A percentile compares a stretch with the other conserved stretches of the same genome.
Evolutionary conservation across 2,888 invertebrate genomes (phyloP).

Genomic region (Xanthia togata): DNA sequence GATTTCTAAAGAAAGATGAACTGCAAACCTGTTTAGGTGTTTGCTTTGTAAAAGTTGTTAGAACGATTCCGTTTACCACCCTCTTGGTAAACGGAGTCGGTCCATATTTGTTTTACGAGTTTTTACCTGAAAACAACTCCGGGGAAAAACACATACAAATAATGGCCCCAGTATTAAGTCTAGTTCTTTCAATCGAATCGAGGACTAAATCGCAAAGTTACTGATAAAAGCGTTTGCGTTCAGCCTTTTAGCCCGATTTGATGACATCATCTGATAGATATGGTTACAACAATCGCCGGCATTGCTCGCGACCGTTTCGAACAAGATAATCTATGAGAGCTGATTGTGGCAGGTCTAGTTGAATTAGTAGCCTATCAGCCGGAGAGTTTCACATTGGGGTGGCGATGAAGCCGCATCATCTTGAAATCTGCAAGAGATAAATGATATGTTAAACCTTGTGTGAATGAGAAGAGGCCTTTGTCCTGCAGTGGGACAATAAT

Average conservation of each 20-base stretch:
- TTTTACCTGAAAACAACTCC: background rate
- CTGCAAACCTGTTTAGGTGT: slow-evolving; percentile 4
- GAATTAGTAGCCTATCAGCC: background rate
- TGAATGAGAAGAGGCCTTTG: background rate
- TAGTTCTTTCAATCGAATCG: slow-evolving; percentile 5
- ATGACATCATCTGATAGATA: background rate
- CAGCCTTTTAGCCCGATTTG: slow-evolving; percentile 7
- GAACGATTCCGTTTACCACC: slow-evolving; percentile 19
- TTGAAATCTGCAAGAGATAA: slow-evolving; percentile 11
- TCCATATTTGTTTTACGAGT: slow-evolving; percentile 5
- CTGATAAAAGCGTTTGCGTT: background rate
- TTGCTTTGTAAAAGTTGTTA: slow-evolving; percentile 23
- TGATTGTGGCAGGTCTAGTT: slow-evolving; percentile 2
- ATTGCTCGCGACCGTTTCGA: background rate
- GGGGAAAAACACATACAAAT: slow-evolving; percentile 8
- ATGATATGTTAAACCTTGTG: background rate
- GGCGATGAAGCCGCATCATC: slow-evolving; percentile 1
- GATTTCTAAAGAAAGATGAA: slow-evolving; percentile 11
- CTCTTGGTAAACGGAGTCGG: too few species aligned
- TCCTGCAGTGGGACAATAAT: background rate
- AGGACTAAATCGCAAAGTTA: slow-evolving; percentile 14
- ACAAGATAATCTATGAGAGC: slow-evolving; percentile 44
- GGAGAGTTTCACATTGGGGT: background rate
- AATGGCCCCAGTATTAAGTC: slow-evolving; percentile 7
- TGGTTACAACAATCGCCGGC: background rate